phyloP scores from a whole-genome alignment of 2,888 invertebrate genomes.

The Drepanosiphum platanoidis region DNA sequence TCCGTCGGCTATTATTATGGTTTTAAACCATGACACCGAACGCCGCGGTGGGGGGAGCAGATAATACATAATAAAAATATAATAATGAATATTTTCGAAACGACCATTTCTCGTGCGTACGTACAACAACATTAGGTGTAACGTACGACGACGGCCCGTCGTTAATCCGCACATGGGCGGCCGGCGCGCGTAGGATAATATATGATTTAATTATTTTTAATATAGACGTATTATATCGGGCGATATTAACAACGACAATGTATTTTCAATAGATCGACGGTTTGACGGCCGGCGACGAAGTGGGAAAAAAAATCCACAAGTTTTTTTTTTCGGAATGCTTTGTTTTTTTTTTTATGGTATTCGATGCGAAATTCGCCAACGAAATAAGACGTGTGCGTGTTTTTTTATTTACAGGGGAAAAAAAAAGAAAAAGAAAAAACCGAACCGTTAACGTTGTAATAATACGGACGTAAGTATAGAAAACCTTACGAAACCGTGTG shows the following conservation, averaged over 20 bases:
- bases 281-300: not conserved
- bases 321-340: no score
- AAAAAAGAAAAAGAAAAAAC: no score
- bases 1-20: slow-evolving; percentile 41
- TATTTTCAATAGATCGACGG: not conserved
- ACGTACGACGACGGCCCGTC: no score
- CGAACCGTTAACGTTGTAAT: not conserved
- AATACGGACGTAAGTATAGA: no score
- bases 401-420: no score
- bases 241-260: no score
- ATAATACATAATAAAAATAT: not conserved
- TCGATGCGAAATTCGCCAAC: not conserved
- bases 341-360: no score
- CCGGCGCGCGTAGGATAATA: not conserved
- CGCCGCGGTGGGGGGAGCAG: not conserved
- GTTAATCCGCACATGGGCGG: slow-evolving; percentile 12
- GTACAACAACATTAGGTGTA: not conserved
- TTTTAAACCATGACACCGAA: slow-evolving; percentile 50
- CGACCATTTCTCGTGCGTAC: not conserved
- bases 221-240: no score
- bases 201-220: not conserved
- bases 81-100: slow-evolving; percentile 11
- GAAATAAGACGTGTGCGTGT: no score
- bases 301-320: not conserved
- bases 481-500: no score